Percentiles rank a stretch among this genome's conserved stretches.
These are phyloP conservation scores for Eristalis intricaria DNA, from an alignment of 2,888 invertebrate species.

Conservation along the genomic window DNA sequence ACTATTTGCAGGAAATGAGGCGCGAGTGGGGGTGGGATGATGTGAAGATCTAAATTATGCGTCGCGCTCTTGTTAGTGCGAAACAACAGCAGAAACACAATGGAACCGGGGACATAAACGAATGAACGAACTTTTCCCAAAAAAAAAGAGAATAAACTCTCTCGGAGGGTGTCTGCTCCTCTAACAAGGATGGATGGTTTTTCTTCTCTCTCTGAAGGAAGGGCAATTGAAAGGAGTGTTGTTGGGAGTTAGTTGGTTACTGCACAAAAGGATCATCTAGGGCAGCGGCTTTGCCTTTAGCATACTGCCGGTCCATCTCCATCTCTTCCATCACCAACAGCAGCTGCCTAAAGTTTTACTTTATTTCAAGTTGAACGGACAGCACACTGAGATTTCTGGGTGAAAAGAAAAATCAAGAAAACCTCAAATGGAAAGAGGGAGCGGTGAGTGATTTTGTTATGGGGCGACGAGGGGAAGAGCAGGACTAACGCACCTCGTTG, in stretches of 20 bases:
- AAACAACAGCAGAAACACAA: constrained; percentile 4
- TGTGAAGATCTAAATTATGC: constrained; percentile 26
- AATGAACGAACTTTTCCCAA: constrained; percentile 21
- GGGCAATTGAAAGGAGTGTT: not conserved
- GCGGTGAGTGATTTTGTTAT: not conserved
- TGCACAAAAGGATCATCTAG: constrained; percentile 18
- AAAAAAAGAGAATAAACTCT: not conserved
- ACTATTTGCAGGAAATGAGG: not conserved
- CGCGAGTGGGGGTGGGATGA: not conserved
- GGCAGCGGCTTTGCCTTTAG: constrained; percentile 16
- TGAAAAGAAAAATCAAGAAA: constrained; percentile 28
- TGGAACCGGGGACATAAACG: not conserved
- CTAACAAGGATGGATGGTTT: constrained; percentile 41
- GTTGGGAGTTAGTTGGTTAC: not conserved
- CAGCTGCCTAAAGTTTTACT: constrained; percentile 47
- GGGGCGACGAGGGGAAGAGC: not conserved
- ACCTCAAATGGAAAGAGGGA: constrained; percentile 5
- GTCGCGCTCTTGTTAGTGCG: constrained; percentile 1
- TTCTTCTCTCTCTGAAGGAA: not conserved
- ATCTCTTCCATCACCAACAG: not conserved
- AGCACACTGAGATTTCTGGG: constrained; percentile 5
- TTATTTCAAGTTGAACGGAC: constrained; percentile 54
- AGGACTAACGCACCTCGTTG: not conserved
- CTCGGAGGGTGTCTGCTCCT: constrained; percentile 5
- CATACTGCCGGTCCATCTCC: constrained; percentile 30